phyloP scores from a whole-genome alignment of 2,113 vertebrate species.

The Sinocyclocheilus rhinocerous region DNA sequence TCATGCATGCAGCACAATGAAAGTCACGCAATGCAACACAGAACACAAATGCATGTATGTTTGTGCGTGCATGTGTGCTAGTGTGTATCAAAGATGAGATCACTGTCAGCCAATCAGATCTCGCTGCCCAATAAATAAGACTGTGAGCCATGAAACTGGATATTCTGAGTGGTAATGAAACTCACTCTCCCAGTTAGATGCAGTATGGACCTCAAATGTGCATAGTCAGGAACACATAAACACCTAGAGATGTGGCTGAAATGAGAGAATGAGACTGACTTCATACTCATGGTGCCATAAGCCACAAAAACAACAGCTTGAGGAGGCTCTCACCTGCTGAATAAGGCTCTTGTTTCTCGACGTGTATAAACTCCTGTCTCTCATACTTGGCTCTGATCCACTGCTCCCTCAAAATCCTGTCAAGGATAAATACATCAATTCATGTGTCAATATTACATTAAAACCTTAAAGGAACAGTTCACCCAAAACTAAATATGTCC shows the following conservation, averaged over 20 bases:
- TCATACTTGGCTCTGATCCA: constrained; percentile 87
- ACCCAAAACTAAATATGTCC: too few species aligned
- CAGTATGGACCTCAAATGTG: not conserved
- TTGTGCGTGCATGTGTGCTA: not conserved
- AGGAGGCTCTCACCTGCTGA: constrained; percentile 83
- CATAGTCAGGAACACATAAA: not conserved
- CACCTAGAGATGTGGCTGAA: not conserved
- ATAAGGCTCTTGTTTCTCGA: constrained; percentile 93
- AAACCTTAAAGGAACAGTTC: too few species aligned
- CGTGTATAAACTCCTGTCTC: constrained; percentile 88
- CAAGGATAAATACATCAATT: constrained; percentile 23
- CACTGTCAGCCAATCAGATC: constrained; percentile 12
- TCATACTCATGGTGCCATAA: not conserved
- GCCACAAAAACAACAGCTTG: not conserved
- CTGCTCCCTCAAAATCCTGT: constrained; percentile 91
- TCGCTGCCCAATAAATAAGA: not conserved
- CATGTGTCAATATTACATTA: not conserved
- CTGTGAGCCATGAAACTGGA: constrained; percentile 8
- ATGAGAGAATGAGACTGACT: not conserved
- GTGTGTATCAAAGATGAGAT: constrained; percentile 12
- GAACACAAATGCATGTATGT: constrained; percentile 6
- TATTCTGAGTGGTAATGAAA: constrained; percentile 13
- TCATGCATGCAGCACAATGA: not conserved
- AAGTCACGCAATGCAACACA: not conserved
- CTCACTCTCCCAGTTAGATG: not conserved